Evolutionary conservation across 2,888 invertebrate species (phyloP), one percentile per base, ranked within the genome.

Genomic region (Brenthis ino): DNA sequence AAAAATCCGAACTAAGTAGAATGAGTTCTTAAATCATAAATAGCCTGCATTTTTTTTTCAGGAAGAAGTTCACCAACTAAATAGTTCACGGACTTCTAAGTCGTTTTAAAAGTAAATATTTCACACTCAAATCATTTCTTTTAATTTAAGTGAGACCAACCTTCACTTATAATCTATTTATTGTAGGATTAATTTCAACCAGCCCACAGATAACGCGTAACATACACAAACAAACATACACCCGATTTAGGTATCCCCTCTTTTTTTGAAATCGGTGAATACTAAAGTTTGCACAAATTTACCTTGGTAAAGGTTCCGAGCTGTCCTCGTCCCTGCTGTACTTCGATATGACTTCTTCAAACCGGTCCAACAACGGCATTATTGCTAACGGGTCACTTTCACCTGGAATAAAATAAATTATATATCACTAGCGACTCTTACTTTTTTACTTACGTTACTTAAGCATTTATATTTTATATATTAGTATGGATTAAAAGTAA

Each of bases 281-380:
- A 43, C 8, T 43, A 43, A 43, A 43, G 37, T 43, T 11, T 8
- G 8, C 37, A 11, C 0, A 43, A 43, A 11, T 11, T 43, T 71
- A 91, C 92, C 91, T 91, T 0, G 90, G 85, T 33, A 92, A 69
- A 0, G 90, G 89, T 69, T 91, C 92, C 0, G 83, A 78, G 67
- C 79, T 83, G 67, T 86, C 85, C 1, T 91, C 87, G 53, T 87
- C 88, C 5, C 81, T 79, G 1, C 87, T 96, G 82, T 98, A 99
- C 79, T 96, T 96, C 72, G 96, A 95, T 56, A 99, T 94, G 12
- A 99, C 98, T 81, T 98, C 98, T 84, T 98, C 97, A 84, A 99
- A 99, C 77, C 99, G 94, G 85, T 98, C 97, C 72, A 99, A 90
- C 16, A 99, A 91, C 0, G 98, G 97, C n/a, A 98, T 96, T 60